Evolutionary conservation across 2,888 invertebrate species (phyloP).

Genomic region (Diadegma fenestrale): DNA sequence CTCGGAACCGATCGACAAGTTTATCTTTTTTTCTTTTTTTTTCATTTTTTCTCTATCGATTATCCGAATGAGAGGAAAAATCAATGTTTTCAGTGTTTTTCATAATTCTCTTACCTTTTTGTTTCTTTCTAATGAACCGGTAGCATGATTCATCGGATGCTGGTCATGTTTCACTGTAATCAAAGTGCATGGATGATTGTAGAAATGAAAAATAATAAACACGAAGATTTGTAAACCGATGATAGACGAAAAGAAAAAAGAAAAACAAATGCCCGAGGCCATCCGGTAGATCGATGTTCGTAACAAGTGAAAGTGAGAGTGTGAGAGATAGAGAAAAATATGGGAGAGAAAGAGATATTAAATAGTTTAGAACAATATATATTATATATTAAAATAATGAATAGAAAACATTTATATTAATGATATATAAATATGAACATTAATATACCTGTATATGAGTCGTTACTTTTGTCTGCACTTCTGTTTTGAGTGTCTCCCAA

Average conservation of each 20-base stretch:
- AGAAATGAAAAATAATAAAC: slow-evolving; percentile 49
- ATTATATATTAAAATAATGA: slow-evolving; percentile 69
- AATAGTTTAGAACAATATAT: slow-evolving; percentile 71
- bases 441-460: slow-evolving; percentile 75
- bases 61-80: slow-evolving; percentile 38
- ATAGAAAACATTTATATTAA: slow-evolving; percentile 75
- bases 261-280: slow-evolving; percentile 68
- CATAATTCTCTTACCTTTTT: slow-evolving; percentile 19
- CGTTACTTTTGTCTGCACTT: slow-evolving; percentile 78
- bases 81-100: slow-evolving; percentile 47
- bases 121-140: slow-evolving; percentile 41
- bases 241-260: slow-evolving; percentile 54
- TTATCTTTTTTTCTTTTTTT: slow-evolving; percentile 39
- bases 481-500: slow-evolving; percentile 73
- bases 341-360: slow-evolving; percentile 71
- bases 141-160: slow-evolving; percentile 66
- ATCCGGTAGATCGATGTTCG: slow-evolving; percentile 71
- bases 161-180: slow-evolving; percentile 64
- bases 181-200: slow-evolving; percentile 71
- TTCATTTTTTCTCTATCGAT: slow-evolving; percentile 39
- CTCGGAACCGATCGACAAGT: slow-evolving; percentile 33
- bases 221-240: slow-evolving; percentile 58
- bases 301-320: slow-evolving; percentile 68
- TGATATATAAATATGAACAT: slow-evolving; percentile 75
- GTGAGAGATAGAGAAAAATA: slow-evolving; percentile 65